Base-by-base conservation (phyloP, 2,113 vertebrate species). In the Cyanoramphus novaezelandiae region DNA sequence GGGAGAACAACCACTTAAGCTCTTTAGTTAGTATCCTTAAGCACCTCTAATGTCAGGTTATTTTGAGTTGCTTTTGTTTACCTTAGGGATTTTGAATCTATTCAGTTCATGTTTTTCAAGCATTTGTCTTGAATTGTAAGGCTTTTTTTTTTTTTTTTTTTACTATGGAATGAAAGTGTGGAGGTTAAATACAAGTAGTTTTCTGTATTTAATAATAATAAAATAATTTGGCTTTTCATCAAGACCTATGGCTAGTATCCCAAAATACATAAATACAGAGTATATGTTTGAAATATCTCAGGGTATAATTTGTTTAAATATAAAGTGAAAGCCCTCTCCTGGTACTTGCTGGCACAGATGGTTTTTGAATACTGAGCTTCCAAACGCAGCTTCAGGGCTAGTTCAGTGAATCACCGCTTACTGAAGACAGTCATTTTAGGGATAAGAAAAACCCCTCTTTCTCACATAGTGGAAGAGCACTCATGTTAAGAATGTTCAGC, bases 311-410 rank as follows among this genome's bases (percentile, higher is more conserved):
- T 91, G 96, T 94, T 94, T 91, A 97, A 97, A 94, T 92, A 96
- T 94, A 86, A 86, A 95, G 92, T 91, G 93, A 96, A 97, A 95
- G 88, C 89, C 93, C 88, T 97, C 86, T 97, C 93, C 89, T 97
- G 94, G 96, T 97, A 97, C 94, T 96, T 96, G 96, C 96, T 93
- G 94, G 94, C 97, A 96, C 96, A 97, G 96, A 97, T 97, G 93
- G 91, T 93, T 97, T 93, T 88, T 97, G 94, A 97, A 96, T 96
- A 93, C 94, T 94, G 96, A 97, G 94, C 94, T 95, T 95, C 85
- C 79, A 93, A 86, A 90, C 71, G 85, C 94, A 96, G 96, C 96
- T 97, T 86, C 92, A 62, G 97, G 97, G 94, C 94, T 97, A 83
- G 95, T 97, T 96, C 88, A 91, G 94, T 95, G 96, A 97, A 96